Evolutionary conservation across 2,888 invertebrate species (phyloP).

Genomic region (Habrosyne pyritoides): DNA sequence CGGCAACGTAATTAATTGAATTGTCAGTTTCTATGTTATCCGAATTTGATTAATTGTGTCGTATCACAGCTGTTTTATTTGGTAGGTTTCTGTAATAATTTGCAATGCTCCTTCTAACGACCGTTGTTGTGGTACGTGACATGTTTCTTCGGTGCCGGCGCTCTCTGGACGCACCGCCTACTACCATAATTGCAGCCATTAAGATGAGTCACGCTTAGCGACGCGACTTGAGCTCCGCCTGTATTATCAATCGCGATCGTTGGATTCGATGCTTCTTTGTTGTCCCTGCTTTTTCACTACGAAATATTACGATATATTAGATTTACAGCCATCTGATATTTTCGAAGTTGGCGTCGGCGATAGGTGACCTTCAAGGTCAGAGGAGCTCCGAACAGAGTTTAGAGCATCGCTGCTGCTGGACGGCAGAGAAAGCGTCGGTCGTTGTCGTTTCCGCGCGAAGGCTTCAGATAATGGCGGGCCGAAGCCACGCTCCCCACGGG

Average conservation of each 20-base stretch:
- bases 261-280: conserved; percentile 39
- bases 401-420: conserved; percentile 47
- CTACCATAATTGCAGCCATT: conserved; percentile 75
- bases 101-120: conserved; percentile 18
- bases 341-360: background rate
- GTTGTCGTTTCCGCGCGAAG: conserved; percentile 81
- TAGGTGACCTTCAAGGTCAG: conserved; percentile 49
- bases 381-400: conserved; percentile 33
- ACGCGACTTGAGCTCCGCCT: conserved; percentile 66
- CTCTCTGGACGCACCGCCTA: conserved; percentile 53
- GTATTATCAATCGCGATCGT: conserved; percentile 68
- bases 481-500: conserved; percentile 58
- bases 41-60: background rate
- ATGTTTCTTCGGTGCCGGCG: conserved; percentile 47
- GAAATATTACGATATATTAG: conserved; percentile 16
- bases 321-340: background rate
- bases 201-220: conserved; percentile 81
- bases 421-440: conserved; percentile 77
- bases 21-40: background rate
- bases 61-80: background rate
- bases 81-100: background rate
- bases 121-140: conserved; percentile 50
- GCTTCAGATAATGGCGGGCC: conserved; percentile 70
- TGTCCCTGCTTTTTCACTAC: conserved; percentile 31
- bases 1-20: conserved; percentile 19